Conservation (phyloP, 2,797 vertebrate genomes). For the Mormyrops attenuatus region DNA sequence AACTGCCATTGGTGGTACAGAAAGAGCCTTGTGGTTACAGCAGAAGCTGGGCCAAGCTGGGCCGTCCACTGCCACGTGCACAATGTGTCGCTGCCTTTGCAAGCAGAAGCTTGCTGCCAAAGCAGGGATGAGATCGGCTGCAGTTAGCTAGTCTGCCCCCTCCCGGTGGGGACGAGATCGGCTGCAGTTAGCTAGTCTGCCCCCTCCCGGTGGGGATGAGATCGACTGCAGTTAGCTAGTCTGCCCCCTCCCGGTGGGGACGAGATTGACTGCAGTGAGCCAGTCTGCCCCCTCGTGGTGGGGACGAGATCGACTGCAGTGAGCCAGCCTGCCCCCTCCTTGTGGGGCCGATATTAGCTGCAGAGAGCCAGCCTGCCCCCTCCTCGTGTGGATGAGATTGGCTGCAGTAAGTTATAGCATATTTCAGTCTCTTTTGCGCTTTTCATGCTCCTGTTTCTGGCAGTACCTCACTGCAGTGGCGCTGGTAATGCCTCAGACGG, state of each 20-base stretch:
- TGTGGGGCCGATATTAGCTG: too few relatives aligned
- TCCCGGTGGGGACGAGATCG: too few relatives aligned
- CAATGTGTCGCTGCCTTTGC: background rate
- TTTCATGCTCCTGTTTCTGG: background rate
- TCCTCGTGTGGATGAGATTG: too few relatives aligned
- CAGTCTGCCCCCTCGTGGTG: background rate
- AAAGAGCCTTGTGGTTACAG: background rate
- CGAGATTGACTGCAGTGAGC: background rate
- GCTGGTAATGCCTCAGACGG: background rate
- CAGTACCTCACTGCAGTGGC: background rate
- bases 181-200: too few relatives aligned
- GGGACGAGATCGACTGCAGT: background rate
- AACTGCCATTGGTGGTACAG: background rate
- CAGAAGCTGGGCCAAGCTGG: background rate
- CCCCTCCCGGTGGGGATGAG: background rate
- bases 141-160: background rate
- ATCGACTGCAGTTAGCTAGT: background rate
- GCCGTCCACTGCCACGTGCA: background rate
- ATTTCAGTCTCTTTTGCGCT: background rate
- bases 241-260: background rate
- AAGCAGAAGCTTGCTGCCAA: background rate
- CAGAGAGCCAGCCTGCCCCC: too few relatives aligned
- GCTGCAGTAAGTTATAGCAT: conserved; percentile 64
- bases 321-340: too few relatives aligned
- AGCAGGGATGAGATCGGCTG: background rate